Conservation (phyloP, 2,888 invertebrate species). For the Keiferia lycopersicella region DNA sequence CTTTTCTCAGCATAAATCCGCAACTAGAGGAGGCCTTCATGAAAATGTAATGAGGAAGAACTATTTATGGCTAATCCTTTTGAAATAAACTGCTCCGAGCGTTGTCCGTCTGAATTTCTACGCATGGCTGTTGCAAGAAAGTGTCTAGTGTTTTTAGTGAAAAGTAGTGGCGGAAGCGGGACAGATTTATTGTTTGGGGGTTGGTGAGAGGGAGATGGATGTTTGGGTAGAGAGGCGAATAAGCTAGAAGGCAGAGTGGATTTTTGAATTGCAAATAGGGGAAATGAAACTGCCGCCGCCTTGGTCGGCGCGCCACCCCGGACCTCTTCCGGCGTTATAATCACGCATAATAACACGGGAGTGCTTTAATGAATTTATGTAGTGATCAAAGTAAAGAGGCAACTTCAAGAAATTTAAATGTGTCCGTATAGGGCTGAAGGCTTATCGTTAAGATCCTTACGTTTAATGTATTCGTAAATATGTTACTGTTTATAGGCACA, state of each 20-base stretch:
- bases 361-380: conserved; percentile 73
- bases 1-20: conserved; percentile 76
- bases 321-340: conserved; percentile 69
- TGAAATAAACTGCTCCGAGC: conserved; percentile 70
- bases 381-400: conserved; percentile 65
- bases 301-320: conserved; percentile 56
- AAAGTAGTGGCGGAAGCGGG: conserved; percentile 52
- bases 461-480: conserved; percentile 34
- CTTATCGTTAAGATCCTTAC: conserved; percentile 40
- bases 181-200: conserved; percentile 40
- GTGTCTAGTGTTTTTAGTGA: conserved; percentile 59
- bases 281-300: conserved; percentile 69
- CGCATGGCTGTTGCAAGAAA: conserved; percentile 61
- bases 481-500: not conserved
- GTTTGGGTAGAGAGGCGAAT: conserved; percentile 45
- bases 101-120: conserved; percentile 59
- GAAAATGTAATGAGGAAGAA: conserved; percentile 78
- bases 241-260: conserved; percentile 61
- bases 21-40: conserved; percentile 70
- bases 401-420: conserved; percentile 48
- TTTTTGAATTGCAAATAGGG: conserved; percentile 80
- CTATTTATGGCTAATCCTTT: conserved; percentile 80
- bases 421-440: conserved; percentile 39
- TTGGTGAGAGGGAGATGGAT: conserved; percentile 49
- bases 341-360: conserved; percentile 72